Evolutionary conservation across 2,113 vertebrate species (phyloP).

Genomic region (Tragelaphus scriptus): DNA sequence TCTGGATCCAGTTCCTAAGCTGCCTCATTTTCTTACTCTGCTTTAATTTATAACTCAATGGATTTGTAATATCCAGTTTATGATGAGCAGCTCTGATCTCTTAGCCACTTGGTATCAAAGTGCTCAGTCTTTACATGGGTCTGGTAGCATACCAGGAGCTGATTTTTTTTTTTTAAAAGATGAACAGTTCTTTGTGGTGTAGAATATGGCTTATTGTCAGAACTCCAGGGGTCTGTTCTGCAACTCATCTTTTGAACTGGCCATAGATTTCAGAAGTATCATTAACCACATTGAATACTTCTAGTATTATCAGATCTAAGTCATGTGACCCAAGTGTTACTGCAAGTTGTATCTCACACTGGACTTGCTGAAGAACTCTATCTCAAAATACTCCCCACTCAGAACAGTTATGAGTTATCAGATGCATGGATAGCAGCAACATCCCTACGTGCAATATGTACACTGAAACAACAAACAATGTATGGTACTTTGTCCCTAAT

Average conservation of each 20-base stretch:
- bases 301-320: not conserved
- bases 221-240: not conserved
- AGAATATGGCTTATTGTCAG: not conserved
- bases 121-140: not conserved
- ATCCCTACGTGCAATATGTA: not conserved
- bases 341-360: not conserved
- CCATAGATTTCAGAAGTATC: not conserved
- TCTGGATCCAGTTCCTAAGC: not conserved
- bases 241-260: not conserved
- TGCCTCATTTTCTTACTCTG: not conserved
- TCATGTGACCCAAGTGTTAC: not conserved
- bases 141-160: not conserved
- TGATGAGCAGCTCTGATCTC: not conserved
- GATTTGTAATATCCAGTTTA: not conserved
- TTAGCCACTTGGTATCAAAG: not conserved
- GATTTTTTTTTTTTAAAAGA: not conserved
- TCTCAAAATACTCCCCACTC: not conserved
- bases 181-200: not conserved
- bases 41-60: not conserved
- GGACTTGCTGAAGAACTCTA: not conserved
- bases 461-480: not conserved
- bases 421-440: not conserved
- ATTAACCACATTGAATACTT: not conserved
- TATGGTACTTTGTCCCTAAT: not conserved
- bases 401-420: not conserved